Conservation (phyloP, 2,888 invertebrate genomes). For the Sympetrum striolatum region DNA sequence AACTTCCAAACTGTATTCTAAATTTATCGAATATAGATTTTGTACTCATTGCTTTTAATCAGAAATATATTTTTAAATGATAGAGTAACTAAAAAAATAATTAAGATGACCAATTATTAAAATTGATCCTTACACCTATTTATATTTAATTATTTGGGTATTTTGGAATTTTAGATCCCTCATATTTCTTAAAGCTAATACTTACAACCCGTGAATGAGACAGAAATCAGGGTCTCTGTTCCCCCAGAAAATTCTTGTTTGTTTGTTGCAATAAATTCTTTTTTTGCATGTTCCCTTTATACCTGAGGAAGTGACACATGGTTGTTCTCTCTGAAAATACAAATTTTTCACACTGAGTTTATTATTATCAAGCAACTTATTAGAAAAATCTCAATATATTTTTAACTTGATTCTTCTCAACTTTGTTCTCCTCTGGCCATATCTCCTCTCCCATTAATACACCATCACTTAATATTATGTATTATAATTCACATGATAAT, state of each 20-base stretch:
- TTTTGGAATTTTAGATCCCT: not conserved
- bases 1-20: no score
- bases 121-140: not conserved
- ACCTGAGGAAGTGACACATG: not conserved
- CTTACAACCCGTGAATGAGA: constrained; percentile 8
- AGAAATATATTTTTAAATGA: no score
- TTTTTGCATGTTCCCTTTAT: not conserved
- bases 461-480: no score
- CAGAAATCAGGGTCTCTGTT: not conserved
- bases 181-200: not conserved
- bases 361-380: no score
- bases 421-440: no score
- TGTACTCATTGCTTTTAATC: no score
- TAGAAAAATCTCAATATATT: no score
- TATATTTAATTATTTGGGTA: no score
- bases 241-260: not conserved
- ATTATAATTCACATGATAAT: no score
- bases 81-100: not conserved
- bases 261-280: not conserved
- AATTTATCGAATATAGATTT: no score
- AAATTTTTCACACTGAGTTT: not conserved
- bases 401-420: no score
- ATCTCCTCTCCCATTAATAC: no score
- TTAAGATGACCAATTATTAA: not conserved
- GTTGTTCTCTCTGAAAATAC: not conserved